Conservation (phyloP, 1,140 invertebrate species). For the Heterodera carotae region DNA sequence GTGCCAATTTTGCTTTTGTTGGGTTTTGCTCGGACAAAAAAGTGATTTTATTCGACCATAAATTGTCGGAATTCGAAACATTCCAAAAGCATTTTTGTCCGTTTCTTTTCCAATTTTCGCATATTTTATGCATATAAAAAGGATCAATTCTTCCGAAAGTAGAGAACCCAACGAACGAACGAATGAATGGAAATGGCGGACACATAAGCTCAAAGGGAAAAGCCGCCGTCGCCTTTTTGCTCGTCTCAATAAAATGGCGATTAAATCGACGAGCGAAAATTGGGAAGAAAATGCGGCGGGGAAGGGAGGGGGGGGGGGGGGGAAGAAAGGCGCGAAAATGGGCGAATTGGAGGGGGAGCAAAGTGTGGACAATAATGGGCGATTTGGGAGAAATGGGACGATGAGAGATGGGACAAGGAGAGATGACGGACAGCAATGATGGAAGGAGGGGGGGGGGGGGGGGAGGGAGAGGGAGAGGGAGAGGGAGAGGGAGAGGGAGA, state of each 20-base stretch:
- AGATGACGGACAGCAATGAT: too few species aligned
- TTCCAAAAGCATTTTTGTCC: not conserved
- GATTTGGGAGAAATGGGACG: not conserved
- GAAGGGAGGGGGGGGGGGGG: not conserved
- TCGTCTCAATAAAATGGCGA: slow-evolving; percentile 13
- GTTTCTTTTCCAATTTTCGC: not conserved
- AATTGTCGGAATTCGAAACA: too few species aligned
- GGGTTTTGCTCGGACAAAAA: too few species aligned
- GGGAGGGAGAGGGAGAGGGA: not conserved
- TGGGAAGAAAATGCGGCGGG: not conserved
- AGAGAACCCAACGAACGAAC: not conserved
- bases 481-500: too few species aligned
- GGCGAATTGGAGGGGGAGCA: not conserved
- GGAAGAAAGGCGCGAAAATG: not conserved
- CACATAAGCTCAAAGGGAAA: not conserved
- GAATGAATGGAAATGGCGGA: not conserved
- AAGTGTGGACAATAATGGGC: not conserved
- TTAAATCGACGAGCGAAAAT: slow-evolving; percentile 5
- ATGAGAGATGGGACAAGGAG: not conserved
- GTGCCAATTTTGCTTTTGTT: too few species aligned
- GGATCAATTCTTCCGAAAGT: not conserved
- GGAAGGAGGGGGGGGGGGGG: too few species aligned
- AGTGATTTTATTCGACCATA: too few species aligned
- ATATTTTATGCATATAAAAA: not conserved
- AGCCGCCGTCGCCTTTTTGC: too few species aligned